Base-by-base conservation (phyloP, 2,888 invertebrate species). In the Teleogryllus oceanicus region DNA sequence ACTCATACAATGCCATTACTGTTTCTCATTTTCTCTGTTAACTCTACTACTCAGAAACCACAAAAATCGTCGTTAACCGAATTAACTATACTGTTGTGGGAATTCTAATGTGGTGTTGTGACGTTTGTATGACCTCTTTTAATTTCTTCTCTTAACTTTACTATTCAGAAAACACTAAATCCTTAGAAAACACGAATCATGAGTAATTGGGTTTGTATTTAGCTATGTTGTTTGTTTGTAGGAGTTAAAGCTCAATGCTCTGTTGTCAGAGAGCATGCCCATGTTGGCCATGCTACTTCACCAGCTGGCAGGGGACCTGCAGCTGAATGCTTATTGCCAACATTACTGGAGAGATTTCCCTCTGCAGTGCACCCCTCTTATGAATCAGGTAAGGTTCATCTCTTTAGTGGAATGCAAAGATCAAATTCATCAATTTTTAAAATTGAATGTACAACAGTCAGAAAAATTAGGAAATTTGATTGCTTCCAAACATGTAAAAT, bases 261-360 rank as follows among this genome's bases (percentile, higher is more conserved):
- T 94, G 0, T 87, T 94, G 83, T 90, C 90, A 77, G 91, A 91
- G 80, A 92, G 93, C 83, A 86, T 95, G 82, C 90, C 91, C 79
- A 89, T 92, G 0, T 85, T 97, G 75, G 94, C 92, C 0, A 85
- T 88, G 83, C 90, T 96, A 80, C 87, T 97, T 62, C 92, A 93
- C 85, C 94, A 94, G 85, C 85, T 97, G 75, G 90, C 96, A 0
- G 89, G 90, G 75, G 96, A 97, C 87, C 89, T 97, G 84, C 90
- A 91, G 80, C 88, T 95, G 80, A 88, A 90, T 2, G 87, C 89
- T 49, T 97, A 95, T 84, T 89, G 91, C 2, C 90, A 93, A 83
- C 93, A 95, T 86, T 98, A 98, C 86, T 94, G 94, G 89, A 88
- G 94, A 83, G 97, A 97, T 87, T 96, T 93, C 85, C 96, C 97